Conservation (phyloP, 2,797 vertebrate species). For the Heteromormyrus szaboi region DNA sequence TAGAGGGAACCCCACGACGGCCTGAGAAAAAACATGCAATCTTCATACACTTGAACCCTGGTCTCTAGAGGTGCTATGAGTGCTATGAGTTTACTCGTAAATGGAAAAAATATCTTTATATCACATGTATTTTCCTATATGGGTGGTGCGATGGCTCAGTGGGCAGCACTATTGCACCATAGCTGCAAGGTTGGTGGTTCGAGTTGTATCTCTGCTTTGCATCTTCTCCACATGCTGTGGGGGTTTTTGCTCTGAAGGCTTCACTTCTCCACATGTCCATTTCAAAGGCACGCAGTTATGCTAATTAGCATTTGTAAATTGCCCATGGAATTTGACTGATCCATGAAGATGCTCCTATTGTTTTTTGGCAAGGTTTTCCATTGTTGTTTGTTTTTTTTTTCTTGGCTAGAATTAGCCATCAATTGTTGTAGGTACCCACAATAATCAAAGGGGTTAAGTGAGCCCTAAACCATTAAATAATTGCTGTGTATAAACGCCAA, state of each 20-base stretch:
- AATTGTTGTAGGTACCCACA: neutral
- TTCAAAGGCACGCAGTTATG: neutral
- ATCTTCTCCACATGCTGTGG: neutral
- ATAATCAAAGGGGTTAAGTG: neutral
- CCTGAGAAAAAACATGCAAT: neutral
- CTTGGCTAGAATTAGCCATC: neutral
- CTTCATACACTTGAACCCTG: neutral
- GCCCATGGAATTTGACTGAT: neutral
- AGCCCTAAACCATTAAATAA: neutral
- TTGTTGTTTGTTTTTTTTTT: neutral
- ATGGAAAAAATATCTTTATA: neutral
- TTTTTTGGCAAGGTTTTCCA: neutral
- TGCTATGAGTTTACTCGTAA: neutral
- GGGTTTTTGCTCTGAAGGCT: neutral
- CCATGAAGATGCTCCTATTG: neutral
- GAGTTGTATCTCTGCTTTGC: neutral
- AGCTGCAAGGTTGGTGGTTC: neutral
- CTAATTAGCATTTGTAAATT: neutral
- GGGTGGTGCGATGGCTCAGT: neutral
- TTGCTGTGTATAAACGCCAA: neutral
- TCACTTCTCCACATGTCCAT: neutral
- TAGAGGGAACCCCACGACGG: neutral
- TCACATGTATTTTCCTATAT: neutral
- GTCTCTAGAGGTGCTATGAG: neutral
- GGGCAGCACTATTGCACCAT: neutral